Percentiles rank a stretch among this genome's conserved stretches.
Evolutionary conservation across 1,140 invertebrate species (phyloP).

Genomic region (Neodiprion lecontei): DNA sequence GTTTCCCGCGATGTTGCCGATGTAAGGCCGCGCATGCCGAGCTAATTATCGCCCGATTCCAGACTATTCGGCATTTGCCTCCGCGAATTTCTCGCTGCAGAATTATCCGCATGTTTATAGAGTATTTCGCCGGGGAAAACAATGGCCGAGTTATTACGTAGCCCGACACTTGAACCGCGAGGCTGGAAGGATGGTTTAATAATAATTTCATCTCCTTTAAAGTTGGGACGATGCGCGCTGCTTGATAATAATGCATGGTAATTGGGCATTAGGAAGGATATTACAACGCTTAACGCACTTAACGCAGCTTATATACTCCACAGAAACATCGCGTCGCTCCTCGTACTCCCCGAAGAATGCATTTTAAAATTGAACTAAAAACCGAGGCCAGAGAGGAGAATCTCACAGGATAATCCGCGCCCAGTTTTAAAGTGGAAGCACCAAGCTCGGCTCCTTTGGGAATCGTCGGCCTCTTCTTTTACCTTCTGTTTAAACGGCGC

Average conservation of each 20-base stretch:
- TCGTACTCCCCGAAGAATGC: not conserved
- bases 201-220: slow-evolving; percentile 39
- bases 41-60: not conserved
- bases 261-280: slow-evolving; percentile 40
- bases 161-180: too few species aligned
- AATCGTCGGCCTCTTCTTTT: too few species aligned
- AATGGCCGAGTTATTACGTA: not conserved
- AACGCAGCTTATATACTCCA: slow-evolving; percentile 17
- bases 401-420: not conserved
- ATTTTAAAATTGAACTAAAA: not conserved
- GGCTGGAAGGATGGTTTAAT: slow-evolving; percentile 24
- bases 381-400: not conserved
- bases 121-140: not conserved
- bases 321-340: not conserved
- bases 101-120: too few species aligned
- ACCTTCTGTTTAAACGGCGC: too few species aligned
- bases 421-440: not conserved
- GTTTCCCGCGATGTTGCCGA: too few species aligned
- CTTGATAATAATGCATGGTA: slow-evolving; percentile 39
- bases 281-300: slow-evolving; percentile 38
- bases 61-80: not conserved
- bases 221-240: slow-evolving; percentile 4
- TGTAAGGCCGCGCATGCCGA: not conserved
- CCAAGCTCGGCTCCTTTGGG: not conserved
- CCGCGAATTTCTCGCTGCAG: not conserved